Base-by-base conservation (phyloP, 2,797 vertebrate species). In the Acropternis orthonyx region DNA sequence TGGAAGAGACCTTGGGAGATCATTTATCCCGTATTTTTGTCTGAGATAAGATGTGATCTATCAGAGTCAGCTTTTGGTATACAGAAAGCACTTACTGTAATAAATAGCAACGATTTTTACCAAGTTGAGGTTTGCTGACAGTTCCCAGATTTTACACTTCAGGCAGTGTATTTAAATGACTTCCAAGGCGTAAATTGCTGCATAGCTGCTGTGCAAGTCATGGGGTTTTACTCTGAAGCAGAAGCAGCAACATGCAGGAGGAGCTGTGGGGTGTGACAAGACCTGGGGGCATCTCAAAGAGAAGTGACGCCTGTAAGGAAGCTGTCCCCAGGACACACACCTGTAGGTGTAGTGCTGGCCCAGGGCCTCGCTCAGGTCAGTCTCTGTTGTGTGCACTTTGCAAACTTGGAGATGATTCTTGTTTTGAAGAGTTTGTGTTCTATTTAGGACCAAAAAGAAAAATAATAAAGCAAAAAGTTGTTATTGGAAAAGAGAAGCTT, bases 91-190 rank as follows among this genome's bases (percentile, higher is more conserved):
- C 37, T 92, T 67, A 30, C 43, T 74, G 9, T 12, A 84, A 61
- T 78, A 85, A 93, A 88, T 61, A 93, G 95, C 76, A 91, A 58
- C 80, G 86, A 14, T 79, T 91, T 94, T 92, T 90, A 66, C 83
- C 24, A 82, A 81, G 77, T 18, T 78, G 84, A 66, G 54, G 86
- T 81, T 83, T 88, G 58, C 73, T 85, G 83, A 54, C 62, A 56
- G 52, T 52, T 88, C 46, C 34, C 88, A 88, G 93, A 59, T 93
- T 80, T 79, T 83, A 71, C 61, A 72, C 86, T 84, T 92, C 90
- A 90, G 80, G 79, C 92, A 72, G 32, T 66, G 36, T 59, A 74
- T 96, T 88, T 71, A 84, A 90, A 78, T 92, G 76, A 49, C 76
- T 83, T 73, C 15, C 49, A 67, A 79, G 62, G 85, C 41, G 67